Evolutionary conservation across 1,140 invertebrate species (phyloP).

Genomic region (Sitophilus oryzae): DNA sequence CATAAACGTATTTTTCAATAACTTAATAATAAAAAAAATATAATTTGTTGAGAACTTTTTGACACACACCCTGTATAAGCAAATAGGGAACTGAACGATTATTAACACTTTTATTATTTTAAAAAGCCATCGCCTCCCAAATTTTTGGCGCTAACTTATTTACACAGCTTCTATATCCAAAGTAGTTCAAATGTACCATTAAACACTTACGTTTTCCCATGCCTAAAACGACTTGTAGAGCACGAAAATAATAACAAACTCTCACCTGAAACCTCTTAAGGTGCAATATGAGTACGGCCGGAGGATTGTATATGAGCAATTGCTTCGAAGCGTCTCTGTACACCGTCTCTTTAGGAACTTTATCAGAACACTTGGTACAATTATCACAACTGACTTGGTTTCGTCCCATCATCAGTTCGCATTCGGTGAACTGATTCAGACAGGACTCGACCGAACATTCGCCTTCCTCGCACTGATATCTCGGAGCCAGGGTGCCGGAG

Average conservation of each 20-base stretch:
- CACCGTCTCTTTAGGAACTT: constrained; percentile 63
- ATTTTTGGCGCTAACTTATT: too few relatives aligned
- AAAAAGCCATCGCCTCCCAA: too few relatives aligned
- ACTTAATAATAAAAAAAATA: too few relatives aligned
- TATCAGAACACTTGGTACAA: constrained; percentile 71
- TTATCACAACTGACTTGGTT: constrained; percentile 90
- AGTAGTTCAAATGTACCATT: too few relatives aligned
- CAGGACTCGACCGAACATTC: constrained; percentile 83
- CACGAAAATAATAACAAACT: too few relatives aligned
- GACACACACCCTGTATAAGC: too few relatives aligned
- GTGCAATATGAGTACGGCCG: constrained; percentile 89
- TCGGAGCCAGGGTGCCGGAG: constrained; percentile 51
- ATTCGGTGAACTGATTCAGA: constrained; percentile 83
- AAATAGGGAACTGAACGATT: not conserved
- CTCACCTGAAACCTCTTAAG: constrained; percentile 83
- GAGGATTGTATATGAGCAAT: constrained; percentile 83
- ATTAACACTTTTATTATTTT: not conserved
- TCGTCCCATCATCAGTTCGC: constrained; percentile 80
- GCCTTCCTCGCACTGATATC: constrained; percentile 66
- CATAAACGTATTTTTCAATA: too few relatives aligned
- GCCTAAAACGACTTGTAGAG: too few relatives aligned
- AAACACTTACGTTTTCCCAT: too few relatives aligned
- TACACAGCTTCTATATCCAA: too few relatives aligned
- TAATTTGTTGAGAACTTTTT: too few relatives aligned
- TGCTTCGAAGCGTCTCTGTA: constrained; percentile 89